Evolutionary conservation across 2,113 vertebrate genomes (phyloP).

Genomic region (Ptilorrhoa leucosticta): DNA sequence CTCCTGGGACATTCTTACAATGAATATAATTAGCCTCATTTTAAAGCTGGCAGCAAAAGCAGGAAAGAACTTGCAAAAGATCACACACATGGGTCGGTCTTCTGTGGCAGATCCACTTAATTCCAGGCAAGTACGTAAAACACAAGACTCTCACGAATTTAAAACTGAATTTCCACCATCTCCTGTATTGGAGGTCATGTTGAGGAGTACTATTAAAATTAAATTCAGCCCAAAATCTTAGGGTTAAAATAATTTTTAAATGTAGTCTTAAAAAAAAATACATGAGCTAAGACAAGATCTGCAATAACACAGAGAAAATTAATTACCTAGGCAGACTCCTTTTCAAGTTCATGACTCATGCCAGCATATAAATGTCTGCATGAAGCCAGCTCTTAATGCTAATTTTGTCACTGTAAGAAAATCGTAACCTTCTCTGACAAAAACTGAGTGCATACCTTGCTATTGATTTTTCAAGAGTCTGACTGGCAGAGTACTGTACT

Average conservation of each 20-base stretch:
- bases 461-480: conserved; percentile 21
- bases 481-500: background rate
- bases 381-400: conserved; percentile 27
- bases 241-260: background rate
- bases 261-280: background rate
- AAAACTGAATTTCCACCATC: background rate
- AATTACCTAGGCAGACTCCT: conserved; percentile 44
- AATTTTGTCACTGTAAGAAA: conserved; percentile 44
- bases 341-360: conserved; percentile 57
- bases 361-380: conserved; percentile 29
- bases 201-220: background rate
- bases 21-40: background rate
- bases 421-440: background rate
- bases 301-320: conserved; percentile 8
- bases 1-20: background rate
- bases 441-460: background rate
- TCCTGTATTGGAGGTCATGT: background rate
- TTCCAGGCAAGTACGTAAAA: background rate
- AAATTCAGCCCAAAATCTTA: background rate
- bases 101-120: background rate
- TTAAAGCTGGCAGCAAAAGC: conserved; percentile 1
- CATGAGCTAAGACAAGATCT: background rate
- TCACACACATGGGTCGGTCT: background rate
- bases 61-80: background rate
- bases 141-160: background rate